Evolutionary conservation across 2,888 invertebrate species (phyloP).

Genomic region (Microlaimidae sp.): DNA sequence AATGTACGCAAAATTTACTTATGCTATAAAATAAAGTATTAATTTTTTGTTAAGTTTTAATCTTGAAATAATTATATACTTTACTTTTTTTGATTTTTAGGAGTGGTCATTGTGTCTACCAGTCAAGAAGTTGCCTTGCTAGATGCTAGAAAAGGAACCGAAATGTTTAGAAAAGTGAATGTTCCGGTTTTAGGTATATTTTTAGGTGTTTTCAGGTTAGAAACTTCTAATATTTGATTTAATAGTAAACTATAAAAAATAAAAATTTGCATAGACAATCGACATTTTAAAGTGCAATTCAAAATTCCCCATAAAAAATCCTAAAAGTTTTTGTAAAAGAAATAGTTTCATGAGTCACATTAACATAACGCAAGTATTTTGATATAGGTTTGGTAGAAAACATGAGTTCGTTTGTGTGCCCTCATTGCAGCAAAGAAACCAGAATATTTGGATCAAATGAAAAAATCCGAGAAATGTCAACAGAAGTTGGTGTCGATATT

Average conservation of each 20-base stretch:
- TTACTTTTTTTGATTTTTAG: constrained; percentile 39
- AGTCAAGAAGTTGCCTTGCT: constrained; percentile 72
- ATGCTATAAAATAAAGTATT: no score
- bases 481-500: neutral
- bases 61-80: constrained; percentile 1
- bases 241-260: no score
- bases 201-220: no score
- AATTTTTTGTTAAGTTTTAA: neutral
- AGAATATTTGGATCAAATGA: constrained; percentile 54
- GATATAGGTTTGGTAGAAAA: constrained; percentile 63
- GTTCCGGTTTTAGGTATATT: constrained; percentile 46
- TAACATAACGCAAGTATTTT: constrained; percentile 59
- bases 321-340: no score
- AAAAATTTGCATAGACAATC: no score
- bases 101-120: constrained; percentile 74
- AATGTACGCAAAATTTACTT: no score
- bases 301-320: no score
- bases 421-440: constrained; percentile 55
- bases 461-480: constrained; percentile 17
- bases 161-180: constrained; percentile 66
- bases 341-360: no score
- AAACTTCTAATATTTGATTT: no score
- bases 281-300: no score
- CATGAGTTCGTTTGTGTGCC: constrained; percentile 63
- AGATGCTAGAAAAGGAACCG: constrained; percentile 64